Conservation (phyloP, 2,113 vertebrate genomes). For the Syngnathus typhle region DNA sequence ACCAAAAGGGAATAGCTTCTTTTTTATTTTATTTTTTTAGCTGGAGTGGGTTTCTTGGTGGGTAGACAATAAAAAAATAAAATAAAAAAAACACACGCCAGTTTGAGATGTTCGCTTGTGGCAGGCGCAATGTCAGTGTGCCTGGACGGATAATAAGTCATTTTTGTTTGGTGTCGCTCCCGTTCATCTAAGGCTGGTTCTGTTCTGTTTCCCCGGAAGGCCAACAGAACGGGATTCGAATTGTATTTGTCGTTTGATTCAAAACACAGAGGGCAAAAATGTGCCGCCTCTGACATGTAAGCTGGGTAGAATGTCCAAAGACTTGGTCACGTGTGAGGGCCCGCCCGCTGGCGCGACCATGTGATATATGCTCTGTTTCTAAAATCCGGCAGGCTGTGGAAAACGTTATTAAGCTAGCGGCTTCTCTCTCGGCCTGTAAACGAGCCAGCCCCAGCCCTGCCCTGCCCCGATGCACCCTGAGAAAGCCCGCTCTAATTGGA, state of each 20-base stretch:
- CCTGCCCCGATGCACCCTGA: slow-evolving; percentile 38
- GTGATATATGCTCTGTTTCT: slow-evolving; percentile 66
- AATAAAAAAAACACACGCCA: slow-evolving; percentile 1
- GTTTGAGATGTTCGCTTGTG: slow-evolving; percentile 27
- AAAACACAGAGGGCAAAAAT: not conserved
- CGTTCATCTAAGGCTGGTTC: slow-evolving; percentile 34
- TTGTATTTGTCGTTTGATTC: not conserved
- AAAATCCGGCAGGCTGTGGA: slow-evolving; percentile 49
- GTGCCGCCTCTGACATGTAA: not conserved
- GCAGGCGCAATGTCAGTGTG: slow-evolving; percentile 14
- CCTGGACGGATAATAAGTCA: slow-evolving; percentile 14
- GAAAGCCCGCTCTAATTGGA: slow-evolving; percentile 63
- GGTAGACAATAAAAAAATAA: not conserved
- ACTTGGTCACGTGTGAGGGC: slow-evolving; percentile 1
- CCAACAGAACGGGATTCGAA: not conserved
- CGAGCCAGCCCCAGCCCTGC: slow-evolving; percentile 46
- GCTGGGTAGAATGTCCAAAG: too few species aligned
- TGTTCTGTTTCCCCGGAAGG: too few species aligned
- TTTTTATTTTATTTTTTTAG: not conserved
- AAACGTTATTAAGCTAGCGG: slow-evolving; percentile 62
- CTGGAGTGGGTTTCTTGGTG: not conserved
- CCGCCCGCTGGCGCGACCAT: slow-evolving; percentile 33
- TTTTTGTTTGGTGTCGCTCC: slow-evolving; percentile 36
- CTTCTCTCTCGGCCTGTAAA: slow-evolving; percentile 51
- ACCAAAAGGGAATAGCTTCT: not conserved